phyloP scores from a whole-genome alignment of 2,888 invertebrate species.

The Epinotia brunnichana region DNA sequence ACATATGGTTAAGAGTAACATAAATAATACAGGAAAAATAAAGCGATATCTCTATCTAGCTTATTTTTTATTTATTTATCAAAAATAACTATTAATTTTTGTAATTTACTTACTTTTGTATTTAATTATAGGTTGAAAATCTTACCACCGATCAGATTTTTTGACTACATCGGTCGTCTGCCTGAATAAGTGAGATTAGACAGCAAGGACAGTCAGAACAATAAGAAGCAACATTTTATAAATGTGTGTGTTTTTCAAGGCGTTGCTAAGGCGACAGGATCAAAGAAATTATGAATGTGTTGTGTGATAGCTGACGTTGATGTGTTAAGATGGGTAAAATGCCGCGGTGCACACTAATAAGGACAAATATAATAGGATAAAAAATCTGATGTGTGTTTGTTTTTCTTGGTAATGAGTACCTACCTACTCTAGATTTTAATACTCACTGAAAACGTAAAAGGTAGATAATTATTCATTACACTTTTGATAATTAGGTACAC shows the following conservation, averaged over 20 bases:
- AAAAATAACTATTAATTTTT: too few relatives aligned
- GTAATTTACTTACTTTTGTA: too few relatives aligned
- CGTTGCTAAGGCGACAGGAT: neutral
- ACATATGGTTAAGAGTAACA: too few relatives aligned
- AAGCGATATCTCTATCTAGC: too few relatives aligned
- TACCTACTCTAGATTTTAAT: too few relatives aligned
- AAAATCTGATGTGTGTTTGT: too few relatives aligned
- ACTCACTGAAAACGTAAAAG: too few relatives aligned
- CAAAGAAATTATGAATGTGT: slow-evolving; percentile 1
- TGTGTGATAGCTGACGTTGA: slow-evolving; percentile 4
- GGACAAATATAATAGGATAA: slow-evolving; percentile 8
- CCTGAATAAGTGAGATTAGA: slow-evolving; percentile 1
- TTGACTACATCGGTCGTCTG: neutral
- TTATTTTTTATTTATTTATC: too few relatives aligned
- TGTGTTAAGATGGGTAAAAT: slow-evolving; percentile 11
- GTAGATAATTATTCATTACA: too few relatives aligned
- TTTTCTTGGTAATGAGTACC: too few relatives aligned
- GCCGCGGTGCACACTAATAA: neutral
- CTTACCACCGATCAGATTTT: neutral
- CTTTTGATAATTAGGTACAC: too few relatives aligned
- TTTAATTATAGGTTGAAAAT: neutral
- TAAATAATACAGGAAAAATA: too few relatives aligned
- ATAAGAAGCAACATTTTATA: slow-evolving; percentile 15
- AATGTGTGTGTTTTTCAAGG: slow-evolving; percentile 5
- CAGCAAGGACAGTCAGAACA: slow-evolving; percentile 20